These are phyloP conservation scores for Caradrina clavipalpis DNA, from an alignment of 2,888 invertebrate genomes.

Conservation along the genomic window DNA sequence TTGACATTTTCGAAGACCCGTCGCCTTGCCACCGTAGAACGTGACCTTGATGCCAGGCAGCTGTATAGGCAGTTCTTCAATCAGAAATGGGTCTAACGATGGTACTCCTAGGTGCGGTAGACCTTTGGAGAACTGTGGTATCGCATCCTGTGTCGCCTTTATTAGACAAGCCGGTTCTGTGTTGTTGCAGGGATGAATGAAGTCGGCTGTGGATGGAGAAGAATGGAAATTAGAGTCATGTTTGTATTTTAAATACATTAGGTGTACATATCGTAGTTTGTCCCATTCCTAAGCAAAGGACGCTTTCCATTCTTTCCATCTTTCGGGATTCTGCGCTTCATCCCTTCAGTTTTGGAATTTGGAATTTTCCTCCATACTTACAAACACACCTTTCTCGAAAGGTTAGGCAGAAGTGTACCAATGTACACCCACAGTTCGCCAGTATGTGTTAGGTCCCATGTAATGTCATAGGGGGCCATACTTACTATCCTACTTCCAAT, in stretches of 20 bases:
- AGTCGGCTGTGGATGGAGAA: constrained; percentile 79
- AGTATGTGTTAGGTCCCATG: too few species aligned
- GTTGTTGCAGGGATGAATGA: constrained; percentile 86
- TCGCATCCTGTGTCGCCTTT: constrained; percentile 84
- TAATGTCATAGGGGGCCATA: too few species aligned
- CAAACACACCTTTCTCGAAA: too few species aligned
- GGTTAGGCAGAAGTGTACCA: too few species aligned
- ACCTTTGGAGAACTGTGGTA: constrained; percentile 85
- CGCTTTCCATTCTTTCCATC: too few species aligned
- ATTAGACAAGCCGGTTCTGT: constrained; percentile 83
- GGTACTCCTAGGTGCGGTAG: constrained; percentile 84
- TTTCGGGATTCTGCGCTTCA: too few species aligned
- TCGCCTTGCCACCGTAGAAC: constrained; percentile 84
- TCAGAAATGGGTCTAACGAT: constrained; percentile 84
- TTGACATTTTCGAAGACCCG: constrained; percentile 85
- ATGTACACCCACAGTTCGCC: too few species aligned
- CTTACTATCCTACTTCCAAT: too few species aligned
- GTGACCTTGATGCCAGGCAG: constrained; percentile 88
- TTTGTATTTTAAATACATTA: neutral
- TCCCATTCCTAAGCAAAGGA: too few species aligned
- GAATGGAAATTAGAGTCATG: neutral
- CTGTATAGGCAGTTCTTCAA: constrained; percentile 86
- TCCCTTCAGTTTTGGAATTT: too few species aligned
- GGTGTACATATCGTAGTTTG: too few species aligned
- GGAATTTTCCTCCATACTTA: too few species aligned